A percentile compares a stretch with the other conserved stretches of the same genome.
phyloP scores from a whole-genome alignment of 2,888 invertebrate genomes.

The Panzeria rudis region DNA sequence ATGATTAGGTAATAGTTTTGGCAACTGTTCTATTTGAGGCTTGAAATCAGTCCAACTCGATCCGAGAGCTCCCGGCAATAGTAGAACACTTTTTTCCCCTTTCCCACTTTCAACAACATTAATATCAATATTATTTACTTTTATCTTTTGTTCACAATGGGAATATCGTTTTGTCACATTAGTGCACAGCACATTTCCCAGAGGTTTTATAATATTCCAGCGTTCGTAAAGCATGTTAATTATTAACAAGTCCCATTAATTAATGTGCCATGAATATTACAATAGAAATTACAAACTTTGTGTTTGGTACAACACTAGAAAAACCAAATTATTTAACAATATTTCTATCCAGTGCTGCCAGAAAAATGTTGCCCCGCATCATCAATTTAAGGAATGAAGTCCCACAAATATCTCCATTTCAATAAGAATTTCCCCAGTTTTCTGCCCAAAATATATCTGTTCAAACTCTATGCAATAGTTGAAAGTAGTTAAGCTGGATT shows the following conservation, averaged over 20 bases:
- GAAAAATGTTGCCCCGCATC: too few species aligned
- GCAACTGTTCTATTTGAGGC: constrained; percentile 88
- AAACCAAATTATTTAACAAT: too few species aligned
- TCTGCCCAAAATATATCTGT: too few species aligned
- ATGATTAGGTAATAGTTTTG: constrained; percentile 81
- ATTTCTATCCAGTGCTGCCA: too few species aligned
- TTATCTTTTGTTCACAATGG: constrained; percentile 85
- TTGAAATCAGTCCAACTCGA: constrained; percentile 93
- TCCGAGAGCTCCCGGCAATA: constrained; percentile 92
- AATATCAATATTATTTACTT: constrained; percentile 86
- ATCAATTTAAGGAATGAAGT: too few species aligned
- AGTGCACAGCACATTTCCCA: background rate
- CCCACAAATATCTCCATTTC: too few species aligned
- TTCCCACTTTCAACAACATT: constrained; percentile 87
- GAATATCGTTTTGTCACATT: constrained; percentile 49
- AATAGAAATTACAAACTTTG: background rate
- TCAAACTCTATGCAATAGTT: too few species aligned
- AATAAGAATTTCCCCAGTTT: too few species aligned
- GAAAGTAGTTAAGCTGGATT: too few species aligned
- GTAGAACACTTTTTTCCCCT: constrained; percentile 85
- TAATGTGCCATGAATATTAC: background rate
- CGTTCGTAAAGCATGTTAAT: constrained; percentile 71
- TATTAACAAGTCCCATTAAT: background rate
- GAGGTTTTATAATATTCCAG: constrained; percentile 4
- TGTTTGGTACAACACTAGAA: too few species aligned